Conservation (phyloP, 2,888 invertebrate genomes). For the Orchesella flavescens region DNA sequence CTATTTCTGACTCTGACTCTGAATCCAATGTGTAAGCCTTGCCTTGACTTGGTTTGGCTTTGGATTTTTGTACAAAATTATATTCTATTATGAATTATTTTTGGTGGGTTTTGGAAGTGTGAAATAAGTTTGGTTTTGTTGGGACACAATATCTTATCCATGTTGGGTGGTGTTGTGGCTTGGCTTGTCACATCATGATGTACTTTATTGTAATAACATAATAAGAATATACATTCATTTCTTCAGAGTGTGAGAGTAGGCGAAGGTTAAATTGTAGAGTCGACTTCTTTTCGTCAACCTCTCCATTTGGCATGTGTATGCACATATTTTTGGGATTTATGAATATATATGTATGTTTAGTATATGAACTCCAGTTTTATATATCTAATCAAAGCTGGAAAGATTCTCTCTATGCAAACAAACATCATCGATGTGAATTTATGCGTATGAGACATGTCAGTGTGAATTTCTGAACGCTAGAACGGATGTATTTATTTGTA, state of each 20-base stretch:
- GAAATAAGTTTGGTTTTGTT: slow-evolving; percentile 34
- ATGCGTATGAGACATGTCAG: slow-evolving; percentile 32
- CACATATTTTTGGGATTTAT: too few species aligned
- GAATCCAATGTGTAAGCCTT: too few species aligned
- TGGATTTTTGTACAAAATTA: too few species aligned
- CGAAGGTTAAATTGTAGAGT: too few species aligned
- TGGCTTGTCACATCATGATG: not conserved
- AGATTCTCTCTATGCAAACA: too few species aligned
- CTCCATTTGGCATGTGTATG: too few species aligned
- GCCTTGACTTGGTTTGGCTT: too few species aligned
- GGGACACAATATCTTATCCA: not conserved
- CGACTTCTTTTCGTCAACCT: too few species aligned
- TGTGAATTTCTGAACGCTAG: slow-evolving; percentile 50
- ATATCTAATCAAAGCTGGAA: too few species aligned
- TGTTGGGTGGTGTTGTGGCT: not conserved
- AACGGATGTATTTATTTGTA: slow-evolving; percentile 68
- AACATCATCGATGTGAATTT: not conserved
- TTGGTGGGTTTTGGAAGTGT: slow-evolving; percentile 30
- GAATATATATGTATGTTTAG: too few species aligned
- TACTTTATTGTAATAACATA: not conserved
- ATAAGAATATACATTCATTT: not conserved
- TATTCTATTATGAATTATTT: slow-evolving; percentile 41
- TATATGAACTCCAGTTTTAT: too few species aligned
- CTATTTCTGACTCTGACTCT: not conserved
- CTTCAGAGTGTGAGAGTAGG: not conserved